Evolutionary conservation across 1,140 invertebrate species (phyloP).

Genomic region (Tribolium madens): DNA sequence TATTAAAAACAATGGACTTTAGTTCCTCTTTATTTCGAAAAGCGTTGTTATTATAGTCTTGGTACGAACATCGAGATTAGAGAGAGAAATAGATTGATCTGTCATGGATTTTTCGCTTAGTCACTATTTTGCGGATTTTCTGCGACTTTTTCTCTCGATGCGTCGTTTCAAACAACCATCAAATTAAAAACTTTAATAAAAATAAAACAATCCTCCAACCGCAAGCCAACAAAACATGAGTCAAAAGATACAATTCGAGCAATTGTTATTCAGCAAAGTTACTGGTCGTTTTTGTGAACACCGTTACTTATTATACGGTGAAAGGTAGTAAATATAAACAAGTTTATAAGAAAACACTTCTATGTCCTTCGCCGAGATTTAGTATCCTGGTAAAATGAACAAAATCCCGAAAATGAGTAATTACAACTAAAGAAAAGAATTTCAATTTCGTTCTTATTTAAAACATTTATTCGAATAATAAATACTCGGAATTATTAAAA

Average conservation of each 20-base stretch:
- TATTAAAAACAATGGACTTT: slow-evolving; percentile 21
- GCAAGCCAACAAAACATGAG: slow-evolving; percentile 46
- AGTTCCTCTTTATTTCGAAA: background rate
- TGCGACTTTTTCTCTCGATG: slow-evolving; percentile 1
- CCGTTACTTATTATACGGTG: slow-evolving; percentile 56
- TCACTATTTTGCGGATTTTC: slow-evolving; percentile 4
- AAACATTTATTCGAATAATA: slow-evolving; percentile 21
- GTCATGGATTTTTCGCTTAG: slow-evolving; percentile 6
- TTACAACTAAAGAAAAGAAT: slow-evolving; percentile 7
- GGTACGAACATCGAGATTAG: background rate
- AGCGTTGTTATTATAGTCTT: background rate
- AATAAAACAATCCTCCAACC: slow-evolving; percentile 20
- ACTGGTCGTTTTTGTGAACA: slow-evolving; percentile 57
- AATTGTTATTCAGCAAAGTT: slow-evolving; percentile 54
- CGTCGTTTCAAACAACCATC: slow-evolving; percentile 10
- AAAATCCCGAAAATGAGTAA: slow-evolving; percentile 1
- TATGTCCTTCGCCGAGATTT: slow-evolving; percentile 18
- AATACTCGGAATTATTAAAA: slow-evolving; percentile 30
- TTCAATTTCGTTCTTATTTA: slow-evolving; percentile 5
- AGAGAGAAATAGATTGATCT: background rate
- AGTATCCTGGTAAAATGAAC: background rate
- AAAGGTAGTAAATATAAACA: slow-evolving; percentile 52
- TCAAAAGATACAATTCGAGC: slow-evolving; percentile 49
- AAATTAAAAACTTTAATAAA: slow-evolving; percentile 35
- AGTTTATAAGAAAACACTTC: slow-evolving; percentile 23